Conservation (phyloP, 2,797 vertebrate species). For the Bradypodion pumilum region DNA sequence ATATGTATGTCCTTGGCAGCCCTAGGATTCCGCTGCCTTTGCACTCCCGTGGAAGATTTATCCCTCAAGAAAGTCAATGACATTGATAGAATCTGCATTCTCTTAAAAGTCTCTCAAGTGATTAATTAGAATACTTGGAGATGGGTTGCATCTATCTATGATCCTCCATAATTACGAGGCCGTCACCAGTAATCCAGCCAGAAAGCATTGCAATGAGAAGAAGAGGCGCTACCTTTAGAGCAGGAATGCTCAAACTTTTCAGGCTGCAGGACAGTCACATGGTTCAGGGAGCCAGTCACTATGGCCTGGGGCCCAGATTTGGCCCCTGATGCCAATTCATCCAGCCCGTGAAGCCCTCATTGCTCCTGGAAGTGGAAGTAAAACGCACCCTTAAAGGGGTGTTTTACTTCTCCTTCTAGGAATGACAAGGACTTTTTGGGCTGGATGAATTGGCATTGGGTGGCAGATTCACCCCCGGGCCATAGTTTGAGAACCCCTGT, state of each 20-base stretch:
- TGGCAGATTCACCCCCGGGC: too few species aligned
- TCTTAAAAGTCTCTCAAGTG: slow-evolving; percentile 47
- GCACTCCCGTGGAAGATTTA: slow-evolving; percentile 69
- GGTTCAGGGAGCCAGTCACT: too few species aligned
- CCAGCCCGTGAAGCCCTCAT: too few species aligned
- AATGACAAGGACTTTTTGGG: too few species aligned
- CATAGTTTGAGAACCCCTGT: too few species aligned
- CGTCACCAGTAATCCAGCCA: not conserved
- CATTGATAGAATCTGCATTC: slow-evolving; percentile 36
- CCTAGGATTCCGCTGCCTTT: slow-evolving; percentile 48
- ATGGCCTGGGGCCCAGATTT: too few species aligned
- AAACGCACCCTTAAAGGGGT: not conserved
- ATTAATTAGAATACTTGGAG: slow-evolving; percentile 47
- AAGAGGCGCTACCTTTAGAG: not conserved
- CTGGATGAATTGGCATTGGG: too few species aligned
- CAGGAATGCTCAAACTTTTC: too few species aligned
- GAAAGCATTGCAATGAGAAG: not conserved
- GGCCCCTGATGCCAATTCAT: too few species aligned
- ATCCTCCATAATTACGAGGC: not conserved
- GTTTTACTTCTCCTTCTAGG: too few species aligned
- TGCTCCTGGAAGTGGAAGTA: too few species aligned
- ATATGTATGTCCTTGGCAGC: slow-evolving; percentile 62
- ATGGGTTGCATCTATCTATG: not conserved
- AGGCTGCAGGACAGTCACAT: too few species aligned
- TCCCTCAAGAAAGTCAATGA: slow-evolving; percentile 64